Evolutionary conservation across 92 coral and sea anemone species (phyloP).

Genomic region (Metridium senile): DNA sequence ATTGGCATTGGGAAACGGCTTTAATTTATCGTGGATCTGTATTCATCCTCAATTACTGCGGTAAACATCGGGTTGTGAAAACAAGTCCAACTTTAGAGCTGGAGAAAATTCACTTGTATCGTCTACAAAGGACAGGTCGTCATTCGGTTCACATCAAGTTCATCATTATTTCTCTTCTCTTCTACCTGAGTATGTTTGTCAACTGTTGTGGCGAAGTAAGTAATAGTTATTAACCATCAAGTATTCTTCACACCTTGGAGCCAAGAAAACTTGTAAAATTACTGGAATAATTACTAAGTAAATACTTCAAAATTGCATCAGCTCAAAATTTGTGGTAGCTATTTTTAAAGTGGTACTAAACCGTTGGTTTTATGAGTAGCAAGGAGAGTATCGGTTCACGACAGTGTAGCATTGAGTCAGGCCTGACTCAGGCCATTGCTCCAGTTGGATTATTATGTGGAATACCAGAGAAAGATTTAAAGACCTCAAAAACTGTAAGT

Average conservation of each 20-base stretch:
- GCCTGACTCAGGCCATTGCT: constrained; percentile 76
- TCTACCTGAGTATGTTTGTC: constrained; percentile 3
- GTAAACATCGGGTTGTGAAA: neutral
- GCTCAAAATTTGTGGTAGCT: neutral
- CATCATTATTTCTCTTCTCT: constrained; percentile 1
- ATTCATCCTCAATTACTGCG: constrained; percentile 13
- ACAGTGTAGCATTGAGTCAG: constrained; percentile 83
- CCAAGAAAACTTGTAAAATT: neutral
- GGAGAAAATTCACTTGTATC: neutral
- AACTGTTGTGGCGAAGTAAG: constrained; percentile 40
- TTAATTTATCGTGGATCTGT: constrained; percentile 1
- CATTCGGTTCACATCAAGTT: neutral
- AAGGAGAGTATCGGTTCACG: constrained; percentile 62
- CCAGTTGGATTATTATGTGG: constrained; percentile 63
- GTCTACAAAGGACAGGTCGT: neutral
- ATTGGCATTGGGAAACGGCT: constrained; percentile 21
- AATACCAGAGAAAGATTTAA: constrained; percentile 47
- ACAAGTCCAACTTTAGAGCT: constrained; percentile 13
- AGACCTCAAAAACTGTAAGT: neutral
- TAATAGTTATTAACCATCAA: constrained; percentile 18
- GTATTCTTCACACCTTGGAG: constrained; percentile 3
- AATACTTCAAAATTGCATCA: neutral
- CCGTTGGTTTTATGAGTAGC: constrained; percentile 63
- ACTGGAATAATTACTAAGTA: neutral
- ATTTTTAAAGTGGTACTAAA: constrained; percentile 3